These are phyloP conservation scores for Idaea dimidiata DNA, from an alignment of 2,888 invertebrate genomes.

Conservation along the genomic window DNA sequence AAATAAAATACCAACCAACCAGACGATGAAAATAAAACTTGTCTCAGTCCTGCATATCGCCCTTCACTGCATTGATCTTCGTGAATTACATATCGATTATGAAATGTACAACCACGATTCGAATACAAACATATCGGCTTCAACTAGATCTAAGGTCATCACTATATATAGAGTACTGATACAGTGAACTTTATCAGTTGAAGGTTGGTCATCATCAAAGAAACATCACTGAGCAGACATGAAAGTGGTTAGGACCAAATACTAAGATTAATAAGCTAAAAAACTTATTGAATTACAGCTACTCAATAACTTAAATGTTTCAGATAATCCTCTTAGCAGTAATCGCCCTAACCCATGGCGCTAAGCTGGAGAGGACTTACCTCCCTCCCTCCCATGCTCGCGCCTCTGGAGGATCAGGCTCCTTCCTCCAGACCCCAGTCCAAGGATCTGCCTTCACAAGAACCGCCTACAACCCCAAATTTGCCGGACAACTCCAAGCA, in stretches of 20 bases:
- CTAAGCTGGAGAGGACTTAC: constrained; percentile 64
- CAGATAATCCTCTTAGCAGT: constrained; percentile 60
- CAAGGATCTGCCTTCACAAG: constrained; percentile 13
- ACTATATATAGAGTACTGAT: constrained; percentile 67
- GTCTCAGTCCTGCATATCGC: constrained; percentile 37
- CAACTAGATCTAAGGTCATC: constrained; percentile 63
- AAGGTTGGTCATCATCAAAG: constrained; percentile 40
- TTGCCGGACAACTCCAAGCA: constrained; percentile 16
- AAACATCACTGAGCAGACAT: constrained; percentile 46
- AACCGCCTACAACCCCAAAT: constrained; percentile 21
- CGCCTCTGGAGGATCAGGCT: constrained; percentile 53
- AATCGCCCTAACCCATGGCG: constrained; percentile 53
- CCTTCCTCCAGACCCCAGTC: constrained; percentile 51
- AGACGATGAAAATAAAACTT: not conserved
- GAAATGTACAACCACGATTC: constrained; percentile 60
- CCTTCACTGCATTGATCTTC: constrained; percentile 61
- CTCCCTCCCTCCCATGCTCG: constrained; percentile 59
- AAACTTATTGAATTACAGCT: not conserved
- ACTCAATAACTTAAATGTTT: constrained; percentile 15
- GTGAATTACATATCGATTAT: constrained; percentile 59
- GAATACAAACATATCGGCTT: constrained; percentile 31
- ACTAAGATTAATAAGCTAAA: constrained; percentile 9
- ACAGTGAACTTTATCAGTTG: constrained; percentile 60
- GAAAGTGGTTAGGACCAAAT: constrained; percentile 57
- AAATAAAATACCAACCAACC: not conserved